Evolutionary conservation across 1,140 invertebrate genomes (phyloP).

Genomic region (Philotrypesis tridentata): DNA sequence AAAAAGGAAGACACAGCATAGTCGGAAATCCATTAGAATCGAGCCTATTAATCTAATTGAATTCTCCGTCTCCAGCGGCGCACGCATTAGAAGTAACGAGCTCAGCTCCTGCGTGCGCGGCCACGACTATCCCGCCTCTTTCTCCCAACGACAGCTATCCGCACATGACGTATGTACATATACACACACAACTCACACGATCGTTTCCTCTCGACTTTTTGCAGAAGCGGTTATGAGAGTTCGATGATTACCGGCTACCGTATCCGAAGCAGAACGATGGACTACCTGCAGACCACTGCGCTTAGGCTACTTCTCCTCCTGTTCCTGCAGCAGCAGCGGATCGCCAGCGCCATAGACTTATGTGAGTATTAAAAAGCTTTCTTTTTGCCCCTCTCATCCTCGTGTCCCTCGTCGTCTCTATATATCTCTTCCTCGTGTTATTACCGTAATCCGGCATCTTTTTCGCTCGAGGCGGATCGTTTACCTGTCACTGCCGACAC

Average conservation of each 20-base stretch:
- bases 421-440: no score
- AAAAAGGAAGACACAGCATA: neutral
- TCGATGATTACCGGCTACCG: constrained; percentile 69
- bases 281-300: constrained; percentile 65
- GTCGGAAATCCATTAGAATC: neutral
- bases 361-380: constrained; percentile 67
- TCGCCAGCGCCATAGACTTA: constrained; percentile 70
- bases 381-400: neutral
- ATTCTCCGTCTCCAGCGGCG: neutral
- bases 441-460: neutral
- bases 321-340: constrained; percentile 63
- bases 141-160: no score
- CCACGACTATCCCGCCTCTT: no score
- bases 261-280: constrained; percentile 63
- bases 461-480: constrained; percentile 4
- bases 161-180: no score
- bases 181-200: neutral
- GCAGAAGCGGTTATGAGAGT: constrained; percentile 71
- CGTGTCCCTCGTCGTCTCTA: no score
- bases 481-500: constrained; percentile 42
- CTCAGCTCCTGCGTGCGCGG: neutral
- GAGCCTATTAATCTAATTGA: constrained; percentile 32
- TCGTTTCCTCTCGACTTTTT: constrained; percentile 52
- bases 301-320: constrained; percentile 65
- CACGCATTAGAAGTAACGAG: neutral